Percentiles rank a stretch among this genome's conserved stretches.
Conservation (phyloP, 1,140 invertebrate species). For the Orussus abietinus region DNA sequence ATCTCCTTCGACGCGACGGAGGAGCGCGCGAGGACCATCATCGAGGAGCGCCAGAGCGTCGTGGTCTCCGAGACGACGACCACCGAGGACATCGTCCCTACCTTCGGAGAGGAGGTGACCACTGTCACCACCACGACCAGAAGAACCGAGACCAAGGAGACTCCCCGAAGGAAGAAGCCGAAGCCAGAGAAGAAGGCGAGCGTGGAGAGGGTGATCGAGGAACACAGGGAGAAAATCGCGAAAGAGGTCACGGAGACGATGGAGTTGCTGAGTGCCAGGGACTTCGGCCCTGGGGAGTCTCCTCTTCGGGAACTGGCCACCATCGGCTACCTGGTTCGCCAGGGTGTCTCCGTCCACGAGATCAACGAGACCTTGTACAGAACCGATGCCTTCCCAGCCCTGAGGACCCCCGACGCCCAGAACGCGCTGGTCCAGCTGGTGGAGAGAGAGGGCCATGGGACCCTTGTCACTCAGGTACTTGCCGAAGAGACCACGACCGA, state of each 20-base stretch:
- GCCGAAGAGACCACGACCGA: slow-evolving; percentile 73
- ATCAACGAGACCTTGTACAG: slow-evolving; percentile 71
- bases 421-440: slow-evolving; percentile 77
- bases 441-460: slow-evolving; percentile 73
- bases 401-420: slow-evolving; percentile 73
- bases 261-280: slow-evolving; percentile 67
- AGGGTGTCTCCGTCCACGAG: slow-evolving; percentile 71
- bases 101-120: too few relatives aligned
- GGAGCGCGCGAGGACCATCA: slow-evolving; percentile 52
- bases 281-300: slow-evolving; percentile 74
- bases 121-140: too few relatives aligned
- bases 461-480: slow-evolving; percentile 74
- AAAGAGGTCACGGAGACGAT: slow-evolving; percentile 72
- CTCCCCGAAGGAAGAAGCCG: slow-evolving; percentile 38
- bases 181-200: slow-evolving; percentile 46
- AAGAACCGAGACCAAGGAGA: too few relatives aligned
- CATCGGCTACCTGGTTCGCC: slow-evolving; percentile 70
- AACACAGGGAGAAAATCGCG: slow-evolving; percentile 59
- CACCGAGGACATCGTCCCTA: slow-evolving; percentile 52
- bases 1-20: slow-evolving; percentile 37
- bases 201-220: slow-evolving; percentile 56
- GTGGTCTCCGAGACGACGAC: slow-evolving; percentile 57
- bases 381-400: slow-evolving; percentile 71
- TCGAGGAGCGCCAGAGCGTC: slow-evolving; percentile 56
- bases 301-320: slow-evolving; percentile 76